A percentile compares a stretch with the other conserved stretches of the same genome.
Evolutionary conservation across 2,797 vertebrate species (phyloP).

Genomic region (Muraenolepis orangiensis): DNA sequence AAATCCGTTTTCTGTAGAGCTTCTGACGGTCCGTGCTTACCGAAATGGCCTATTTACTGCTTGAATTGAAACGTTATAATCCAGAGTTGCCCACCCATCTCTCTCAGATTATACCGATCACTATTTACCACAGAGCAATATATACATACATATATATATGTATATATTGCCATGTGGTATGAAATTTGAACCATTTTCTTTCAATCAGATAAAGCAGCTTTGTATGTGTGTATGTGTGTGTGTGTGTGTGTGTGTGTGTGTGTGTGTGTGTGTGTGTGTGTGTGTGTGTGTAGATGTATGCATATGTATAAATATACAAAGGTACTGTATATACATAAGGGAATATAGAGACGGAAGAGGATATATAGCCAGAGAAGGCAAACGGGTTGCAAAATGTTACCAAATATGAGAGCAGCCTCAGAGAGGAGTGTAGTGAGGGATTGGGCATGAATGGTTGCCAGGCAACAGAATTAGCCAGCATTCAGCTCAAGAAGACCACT

Average conservation of each 20-base stretch:
- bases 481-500: slow-evolving; percentile 41
- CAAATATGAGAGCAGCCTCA: slow-evolving; percentile 19
- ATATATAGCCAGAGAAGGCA: slow-evolving; percentile 29
- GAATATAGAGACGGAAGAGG: background rate
- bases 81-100: background rate
- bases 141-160: no score
- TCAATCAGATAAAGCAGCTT: no score
- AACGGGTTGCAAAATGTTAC: slow-evolving; percentile 29
- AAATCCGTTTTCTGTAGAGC: slow-evolving; percentile 16
- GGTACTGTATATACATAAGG: no score
- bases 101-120: background rate
- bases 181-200: no score
- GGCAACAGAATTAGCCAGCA: slow-evolving; percentile 68
- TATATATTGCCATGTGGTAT: no score
- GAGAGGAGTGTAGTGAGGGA: slow-evolving; percentile 30
- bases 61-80: slow-evolving; percentile 14
- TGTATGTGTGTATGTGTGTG: no score
- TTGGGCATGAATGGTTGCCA: slow-evolving; percentile 66
- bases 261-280: no score
- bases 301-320: no score
- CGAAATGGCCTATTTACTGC: slow-evolving; percentile 8
- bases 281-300: no score
- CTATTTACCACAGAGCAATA: background rate
- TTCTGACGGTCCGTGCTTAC: slow-evolving; percentile 5
- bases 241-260: no score